A percentile compares a stretch with the other conserved stretches of the same genome.
phyloP scores from a whole-genome alignment of 2,113 vertebrate genomes.

The Brienomyrus brachyistius region DNA sequence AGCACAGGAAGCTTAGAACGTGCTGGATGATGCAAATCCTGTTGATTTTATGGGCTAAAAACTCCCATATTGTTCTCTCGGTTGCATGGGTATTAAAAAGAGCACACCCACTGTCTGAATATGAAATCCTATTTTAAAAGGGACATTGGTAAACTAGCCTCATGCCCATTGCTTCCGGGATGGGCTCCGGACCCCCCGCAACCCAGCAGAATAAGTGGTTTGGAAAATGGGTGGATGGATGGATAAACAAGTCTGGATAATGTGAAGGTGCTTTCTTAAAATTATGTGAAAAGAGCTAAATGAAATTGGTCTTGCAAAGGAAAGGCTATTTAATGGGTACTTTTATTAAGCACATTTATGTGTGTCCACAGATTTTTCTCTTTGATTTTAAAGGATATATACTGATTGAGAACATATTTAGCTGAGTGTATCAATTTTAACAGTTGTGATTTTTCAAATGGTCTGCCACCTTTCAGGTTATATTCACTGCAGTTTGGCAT shows the following conservation, averaged over 20 bases:
- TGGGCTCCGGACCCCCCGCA: no score
- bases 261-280: not conserved
- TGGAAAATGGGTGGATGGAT: no score
- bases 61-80: not conserved
- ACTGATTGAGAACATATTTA: not conserved
- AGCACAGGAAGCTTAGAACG: slow-evolving; percentile 12
- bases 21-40: not conserved
- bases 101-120: not conserved
- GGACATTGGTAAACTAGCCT: not conserved
- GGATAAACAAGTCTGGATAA: not conserved
- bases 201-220: no score
- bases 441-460: not conserved
- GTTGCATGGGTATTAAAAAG: not conserved
- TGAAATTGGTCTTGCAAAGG: not conserved
- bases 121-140: slow-evolving; percentile 13
- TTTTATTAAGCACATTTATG: not conserved
- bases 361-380: not conserved
- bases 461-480: not conserved
- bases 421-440: not conserved
- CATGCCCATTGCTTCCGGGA: no score
- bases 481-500: not conserved
- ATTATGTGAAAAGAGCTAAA: not conserved
- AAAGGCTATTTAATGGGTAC: not conserved
- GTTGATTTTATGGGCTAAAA: slow-evolving; percentile 13
- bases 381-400: not conserved